Percentiles rank a stretch among this genome's conserved stretches.
phyloP scores from a whole-genome alignment of 2,797 vertebrate genomes.

The Apogon talboti region DNA sequence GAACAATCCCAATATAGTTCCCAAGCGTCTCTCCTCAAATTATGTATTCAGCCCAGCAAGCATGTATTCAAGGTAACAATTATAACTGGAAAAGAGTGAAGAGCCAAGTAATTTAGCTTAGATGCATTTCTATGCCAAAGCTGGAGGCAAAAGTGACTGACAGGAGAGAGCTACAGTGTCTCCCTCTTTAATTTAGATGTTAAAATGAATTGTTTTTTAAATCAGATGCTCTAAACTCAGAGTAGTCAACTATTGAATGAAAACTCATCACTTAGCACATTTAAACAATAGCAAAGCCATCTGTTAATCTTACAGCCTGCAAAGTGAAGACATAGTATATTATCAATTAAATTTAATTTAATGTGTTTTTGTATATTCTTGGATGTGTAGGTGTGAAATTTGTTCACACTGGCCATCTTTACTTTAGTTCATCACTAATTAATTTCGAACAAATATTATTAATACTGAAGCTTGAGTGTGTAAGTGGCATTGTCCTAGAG shows the following conservation, averaged over 20 bases:
- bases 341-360: no score
- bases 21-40: conserved; percentile 35
- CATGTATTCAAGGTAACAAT: conserved; percentile 30
- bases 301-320: no score
- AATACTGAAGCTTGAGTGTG: background rate
- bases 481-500: no score
- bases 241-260: background rate
- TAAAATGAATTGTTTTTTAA: conserved; percentile 5
- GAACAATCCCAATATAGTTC: conserved; percentile 20
- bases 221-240: background rate
- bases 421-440: background rate
- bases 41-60: conserved; percentile 43
- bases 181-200: conserved; percentile 13
- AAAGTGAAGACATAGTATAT: no score
- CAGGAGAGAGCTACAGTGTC: conserved; percentile 6
- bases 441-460: background rate
- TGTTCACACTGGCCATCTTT: background rate
- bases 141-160: conserved; percentile 32
- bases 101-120: conserved; percentile 24
- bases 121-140: conserved; percentile 27
- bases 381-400: background rate
- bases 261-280: background rate
- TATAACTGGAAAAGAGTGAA: conserved; percentile 24
- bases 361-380: no score
- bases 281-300: no score